Percentiles rank a stretch among this genome's conserved stretches.
These are phyloP conservation scores for Habrosyne pyritoides DNA, from an alignment of 2,888 invertebrate genomes.

Conservation along the genomic window DNA sequence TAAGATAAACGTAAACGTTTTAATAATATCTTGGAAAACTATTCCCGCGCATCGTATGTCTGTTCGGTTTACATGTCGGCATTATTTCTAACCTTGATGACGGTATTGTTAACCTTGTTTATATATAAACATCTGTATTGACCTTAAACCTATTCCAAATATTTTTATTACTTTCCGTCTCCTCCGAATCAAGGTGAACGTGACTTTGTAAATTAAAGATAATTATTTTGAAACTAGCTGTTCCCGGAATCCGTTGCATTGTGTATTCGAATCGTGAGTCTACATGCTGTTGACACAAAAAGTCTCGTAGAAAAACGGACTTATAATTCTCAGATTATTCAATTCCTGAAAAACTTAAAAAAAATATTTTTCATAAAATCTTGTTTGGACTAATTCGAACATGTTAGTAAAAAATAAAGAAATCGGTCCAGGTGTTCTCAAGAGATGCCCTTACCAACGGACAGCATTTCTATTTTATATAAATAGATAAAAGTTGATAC, in stretches of 20 bases:
- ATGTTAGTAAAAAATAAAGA: no score
- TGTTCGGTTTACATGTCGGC: constrained; percentile 56
- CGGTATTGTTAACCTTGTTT: constrained; percentile 77
- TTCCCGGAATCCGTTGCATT: background rate
- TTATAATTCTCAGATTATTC: no score
- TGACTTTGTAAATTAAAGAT: background rate
- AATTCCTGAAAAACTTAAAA: no score
- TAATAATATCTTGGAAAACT: constrained; percentile 48
- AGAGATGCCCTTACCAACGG: no score
- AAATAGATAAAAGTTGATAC: no score
- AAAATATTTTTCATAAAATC: no score
- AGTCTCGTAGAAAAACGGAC: no score
- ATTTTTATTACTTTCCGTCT: constrained; percentile 44
- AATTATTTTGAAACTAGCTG: background rate
- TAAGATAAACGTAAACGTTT: background rate
- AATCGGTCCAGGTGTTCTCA: no score
- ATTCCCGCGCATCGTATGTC: constrained; percentile 50
- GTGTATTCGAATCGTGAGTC: no score
- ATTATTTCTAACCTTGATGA: constrained; percentile 77
- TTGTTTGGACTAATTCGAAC: no score
- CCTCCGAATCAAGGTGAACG: constrained; percentile 17
- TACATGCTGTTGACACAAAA: no score
- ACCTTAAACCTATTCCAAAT: constrained; percentile 53
- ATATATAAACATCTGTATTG: constrained; percentile 60
- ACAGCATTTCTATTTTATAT: no score